A percentile compares a stretch with the other conserved stretches of the same genome.
phyloP scores from a whole-genome alignment of 35 echinoderm and acorn worm genomes.

The Heliocidaris erythrogramma region DNA sequence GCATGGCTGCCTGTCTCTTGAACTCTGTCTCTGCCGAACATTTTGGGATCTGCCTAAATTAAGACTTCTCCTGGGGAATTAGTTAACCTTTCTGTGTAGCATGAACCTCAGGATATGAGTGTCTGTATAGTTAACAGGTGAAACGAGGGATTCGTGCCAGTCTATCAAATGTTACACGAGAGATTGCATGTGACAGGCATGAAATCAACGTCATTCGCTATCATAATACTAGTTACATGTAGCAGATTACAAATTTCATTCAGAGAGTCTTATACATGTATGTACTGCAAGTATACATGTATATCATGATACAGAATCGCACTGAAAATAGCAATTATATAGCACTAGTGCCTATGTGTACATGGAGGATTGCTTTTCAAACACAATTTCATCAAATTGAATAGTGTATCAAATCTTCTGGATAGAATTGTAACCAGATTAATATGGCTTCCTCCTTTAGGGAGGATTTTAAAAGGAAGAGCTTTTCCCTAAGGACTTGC shows the following conservation, averaged over 20 bases:
- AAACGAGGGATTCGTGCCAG: background rate
- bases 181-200: background rate
- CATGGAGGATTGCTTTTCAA: too few relatives aligned
- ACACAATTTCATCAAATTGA: background rate
- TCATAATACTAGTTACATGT: conserved; percentile 18
- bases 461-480: background rate
- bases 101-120: conserved; percentile 13
- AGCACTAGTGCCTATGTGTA: too few relatives aligned
- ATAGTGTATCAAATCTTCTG: background rate
- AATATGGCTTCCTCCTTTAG: background rate
- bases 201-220: background rate
- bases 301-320: too few relatives aligned
- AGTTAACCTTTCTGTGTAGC: background rate
- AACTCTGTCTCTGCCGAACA: too few relatives aligned
- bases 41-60: background rate
- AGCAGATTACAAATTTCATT: background rate
- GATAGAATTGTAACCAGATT: background rate
- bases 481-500: background rate
- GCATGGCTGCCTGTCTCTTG: too few relatives aligned
- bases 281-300: too few relatives aligned
- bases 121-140: conserved; percentile 32
- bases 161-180: background rate
- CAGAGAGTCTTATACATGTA: too few relatives aligned
- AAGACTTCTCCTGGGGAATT: conserved; percentile 9
- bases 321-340: too few relatives aligned